A percentile compares a stretch with the other conserved stretches of the same genome.
phyloP scores from a whole-genome alignment of 1,140 invertebrate genomes.

The Carposina sasakii region DNA sequence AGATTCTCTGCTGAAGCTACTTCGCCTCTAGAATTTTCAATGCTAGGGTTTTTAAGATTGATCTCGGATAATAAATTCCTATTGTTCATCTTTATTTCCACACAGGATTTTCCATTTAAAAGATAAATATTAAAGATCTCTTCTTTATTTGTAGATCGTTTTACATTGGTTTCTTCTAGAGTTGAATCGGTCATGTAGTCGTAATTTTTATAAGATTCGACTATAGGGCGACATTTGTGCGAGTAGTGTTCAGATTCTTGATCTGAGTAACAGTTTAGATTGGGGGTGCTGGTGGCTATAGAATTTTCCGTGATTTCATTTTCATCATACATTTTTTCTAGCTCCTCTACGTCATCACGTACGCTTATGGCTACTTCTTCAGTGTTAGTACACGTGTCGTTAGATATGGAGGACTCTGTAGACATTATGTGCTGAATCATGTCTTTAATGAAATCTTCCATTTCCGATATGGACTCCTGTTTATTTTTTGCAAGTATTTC shows the following conservation, averaged over 20 bases:
- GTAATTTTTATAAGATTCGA: constrained; percentile 46
- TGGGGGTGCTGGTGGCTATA: constrained; percentile 1
- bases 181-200: constrained; percentile 41
- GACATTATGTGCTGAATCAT: constrained; percentile 49
- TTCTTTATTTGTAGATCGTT: constrained; percentile 19
- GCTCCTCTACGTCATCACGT: background rate
- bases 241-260: too few species aligned
- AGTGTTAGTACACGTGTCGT: background rate
- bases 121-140: constrained; percentile 43
- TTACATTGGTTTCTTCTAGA: constrained; percentile 26
- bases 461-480: constrained; percentile 37
- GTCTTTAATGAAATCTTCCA: constrained; percentile 53
- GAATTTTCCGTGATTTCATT: background rate
- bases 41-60: constrained; percentile 40
- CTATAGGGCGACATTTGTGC: too few species aligned
- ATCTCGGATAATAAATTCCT: constrained; percentile 51
- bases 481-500: constrained; percentile 43
- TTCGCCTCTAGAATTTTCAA: constrained; percentile 10
- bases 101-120: constrained; percentile 27
- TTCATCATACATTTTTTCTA: constrained; percentile 7
- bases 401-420: constrained; percentile 28
- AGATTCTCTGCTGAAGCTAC: constrained; percentile 52
- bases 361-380: constrained; percentile 8
- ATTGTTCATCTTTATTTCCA: constrained; percentile 44
- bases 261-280: too few species aligned